Evolutionary conservation across 1,140 invertebrate genomes (phyloP).

Genomic region (Stegodyphus dumicola): DNA sequence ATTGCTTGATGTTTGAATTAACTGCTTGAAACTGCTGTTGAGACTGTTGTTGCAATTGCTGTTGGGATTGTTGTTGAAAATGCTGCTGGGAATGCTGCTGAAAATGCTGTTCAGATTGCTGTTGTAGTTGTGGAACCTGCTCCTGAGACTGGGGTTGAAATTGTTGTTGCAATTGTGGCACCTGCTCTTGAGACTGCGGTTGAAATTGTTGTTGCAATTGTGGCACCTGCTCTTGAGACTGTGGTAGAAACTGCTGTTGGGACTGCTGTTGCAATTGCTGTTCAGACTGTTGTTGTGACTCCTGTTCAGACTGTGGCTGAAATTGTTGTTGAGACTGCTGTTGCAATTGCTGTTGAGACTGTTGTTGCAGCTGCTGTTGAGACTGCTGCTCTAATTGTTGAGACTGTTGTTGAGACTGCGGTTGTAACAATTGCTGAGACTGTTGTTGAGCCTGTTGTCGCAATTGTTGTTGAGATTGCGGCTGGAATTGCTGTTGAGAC

Average conservation of each 20-base stretch:
- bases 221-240: neutral
- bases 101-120: neutral
- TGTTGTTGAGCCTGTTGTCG: neutral
- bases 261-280: neutral
- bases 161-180: neutral
- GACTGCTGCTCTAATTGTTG: neutral
- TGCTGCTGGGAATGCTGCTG: neutral
- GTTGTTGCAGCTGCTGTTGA: neutral
- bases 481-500: neutral
- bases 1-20: constrained; percentile 18
- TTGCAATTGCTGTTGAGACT: neutral
- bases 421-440: neutral
- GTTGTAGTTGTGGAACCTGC: neutral
- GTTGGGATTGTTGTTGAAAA: neutral
- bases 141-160: neutral
- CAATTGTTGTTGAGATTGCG: constrained; percentile 3
- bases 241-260: neutral
- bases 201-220: neutral
- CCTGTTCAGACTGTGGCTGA: neutral
- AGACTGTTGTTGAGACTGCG: neutral
- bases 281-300: neutral
- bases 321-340: neutral
- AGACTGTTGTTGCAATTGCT: constrained; percentile 9
- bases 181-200: neutral
- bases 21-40: neutral